These are phyloP conservation scores for Margarornis squamiger DNA, from an alignment of 2,797 vertebrate species.

Conservation along the genomic window DNA sequence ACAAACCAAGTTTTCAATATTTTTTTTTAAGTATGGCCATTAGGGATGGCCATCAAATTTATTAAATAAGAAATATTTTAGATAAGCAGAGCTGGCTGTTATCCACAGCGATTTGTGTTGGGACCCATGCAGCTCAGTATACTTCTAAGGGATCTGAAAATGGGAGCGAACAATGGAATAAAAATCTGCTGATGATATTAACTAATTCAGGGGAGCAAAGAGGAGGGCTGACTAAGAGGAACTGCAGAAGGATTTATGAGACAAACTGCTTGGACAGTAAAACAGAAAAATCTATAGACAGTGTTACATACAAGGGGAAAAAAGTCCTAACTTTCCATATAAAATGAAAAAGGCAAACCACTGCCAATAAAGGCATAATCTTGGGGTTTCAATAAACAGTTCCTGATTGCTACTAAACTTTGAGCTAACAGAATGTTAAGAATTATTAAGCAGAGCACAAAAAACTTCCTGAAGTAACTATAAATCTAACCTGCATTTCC, in stretches of 20 bases:
- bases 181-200: background rate
- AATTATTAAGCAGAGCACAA: background rate
- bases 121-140: background rate
- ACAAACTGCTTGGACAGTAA: background rate
- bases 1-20: background rate
- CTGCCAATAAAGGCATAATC: background rate
- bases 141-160: background rate
- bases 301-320: background rate
- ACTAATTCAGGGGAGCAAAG: background rate
- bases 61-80: background rate
- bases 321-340: background rate
- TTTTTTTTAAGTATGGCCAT: background rate
- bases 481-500: background rate
- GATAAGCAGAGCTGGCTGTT: background rate
- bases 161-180: background rate
- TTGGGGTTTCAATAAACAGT: background rate
- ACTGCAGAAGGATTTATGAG: background rate
- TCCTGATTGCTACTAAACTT: background rate
- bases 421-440: background rate
- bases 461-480: background rate
- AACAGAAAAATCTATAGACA: background rate
- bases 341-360: background rate
- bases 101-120: background rate
- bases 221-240: background rate
- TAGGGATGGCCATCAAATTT: background rate